A percentile compares a stretch with the other conserved stretches of the same genome.
Evolutionary conservation across 2,113 vertebrate genomes (phyloP).

Genomic region (Mormyrus lacerda): DNA sequence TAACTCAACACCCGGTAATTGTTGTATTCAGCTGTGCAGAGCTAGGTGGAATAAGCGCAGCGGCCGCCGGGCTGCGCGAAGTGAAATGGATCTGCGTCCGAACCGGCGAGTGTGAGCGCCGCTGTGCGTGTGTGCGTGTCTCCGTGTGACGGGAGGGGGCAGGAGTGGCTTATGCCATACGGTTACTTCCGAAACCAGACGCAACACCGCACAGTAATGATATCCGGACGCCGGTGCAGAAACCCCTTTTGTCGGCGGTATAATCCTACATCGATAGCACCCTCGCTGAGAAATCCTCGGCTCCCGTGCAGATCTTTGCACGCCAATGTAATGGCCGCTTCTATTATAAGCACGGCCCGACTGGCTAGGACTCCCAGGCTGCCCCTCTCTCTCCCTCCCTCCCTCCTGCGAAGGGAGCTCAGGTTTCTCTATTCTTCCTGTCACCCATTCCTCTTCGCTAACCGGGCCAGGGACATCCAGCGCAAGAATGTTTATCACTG

Average conservation of each 20-base stretch:
- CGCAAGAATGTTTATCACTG: slow-evolving; percentile 41
- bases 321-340: slow-evolving; percentile 58
- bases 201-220: slow-evolving; percentile 30
- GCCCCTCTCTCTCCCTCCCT: slow-evolving; percentile 32
- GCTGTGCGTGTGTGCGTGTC: slow-evolving; percentile 18
- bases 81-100: slow-evolving; percentile 31
- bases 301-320: slow-evolving; percentile 31
- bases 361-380: slow-evolving; percentile 26
- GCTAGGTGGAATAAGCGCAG: slow-evolving; percentile 28
- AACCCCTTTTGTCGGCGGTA: slow-evolving; percentile 35
- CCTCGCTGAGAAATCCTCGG: slow-evolving; percentile 25
- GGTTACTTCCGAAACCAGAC: slow-evolving; percentile 39
- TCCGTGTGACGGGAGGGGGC: slow-evolving; percentile 21
- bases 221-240: slow-evolving; percentile 45
- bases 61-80: slow-evolving; percentile 31
- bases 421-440: slow-evolving; percentile 47
- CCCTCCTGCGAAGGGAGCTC: slow-evolving; percentile 34
- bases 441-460: slow-evolving; percentile 54
- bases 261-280: slow-evolving; percentile 27
- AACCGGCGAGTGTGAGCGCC: slow-evolving; percentile 44
- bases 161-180: slow-evolving; percentile 32
- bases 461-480: slow-evolving; percentile 53
- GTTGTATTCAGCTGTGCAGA: slow-evolving; percentile 21
- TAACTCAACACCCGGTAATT: slow-evolving; percentile 37
- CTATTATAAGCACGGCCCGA: slow-evolving; percentile 34